Base-by-base conservation (phyloP, 2,797 vertebrate species). In the Poecilia picta region DNA sequence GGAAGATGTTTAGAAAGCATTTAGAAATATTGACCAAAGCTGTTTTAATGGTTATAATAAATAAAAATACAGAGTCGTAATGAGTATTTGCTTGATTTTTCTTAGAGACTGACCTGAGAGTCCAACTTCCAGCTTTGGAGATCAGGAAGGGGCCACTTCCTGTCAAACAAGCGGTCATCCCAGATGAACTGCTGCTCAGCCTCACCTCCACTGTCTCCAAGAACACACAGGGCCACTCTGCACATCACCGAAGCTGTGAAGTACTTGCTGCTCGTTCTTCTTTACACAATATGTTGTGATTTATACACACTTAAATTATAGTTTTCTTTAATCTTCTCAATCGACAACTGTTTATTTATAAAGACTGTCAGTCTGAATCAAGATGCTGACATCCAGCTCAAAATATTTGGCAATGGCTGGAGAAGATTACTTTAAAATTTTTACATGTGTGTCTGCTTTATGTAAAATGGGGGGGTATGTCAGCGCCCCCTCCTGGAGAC, bases 101-200 rank as follows among this genome's bases (percentile, higher is more conserved):
- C 8, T 75, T 72, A 47, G 72, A 76, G 31, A 81, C 85, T 25
- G 84, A 94, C 18, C 72, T 93, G 68, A 92, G 47, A 70, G 87
- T 80, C 75, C 83, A 74, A 75, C 73, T 77, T 31, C 36, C 18
- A 31, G 15, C 49, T 13, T 80, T 49, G 28, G 87, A 86, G 43
- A 51, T 0, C 8, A 72, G 75, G 72, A 91, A 46, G 3, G 78
- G 66, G 6, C 79, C 80, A 31, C 64, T 89, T 83, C 83, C 85
- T 39, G 72, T 87, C n/a, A 89, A 84, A 66, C 83, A 73, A 16
- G 87, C 94, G 16, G 93, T 83, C 72, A 93, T 97, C 81, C 97
- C 96, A 3, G 91, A 96, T 33, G 96, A 97, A 73, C 89, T 97
- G 76, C 92, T 98, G 75, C 85, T 90, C 83, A 95, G 94, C 72